These are phyloP conservation scores for Drosophila ogumai DNA, from an alignment of 1,140 invertebrate species.

Conservation along the genomic window DNA sequence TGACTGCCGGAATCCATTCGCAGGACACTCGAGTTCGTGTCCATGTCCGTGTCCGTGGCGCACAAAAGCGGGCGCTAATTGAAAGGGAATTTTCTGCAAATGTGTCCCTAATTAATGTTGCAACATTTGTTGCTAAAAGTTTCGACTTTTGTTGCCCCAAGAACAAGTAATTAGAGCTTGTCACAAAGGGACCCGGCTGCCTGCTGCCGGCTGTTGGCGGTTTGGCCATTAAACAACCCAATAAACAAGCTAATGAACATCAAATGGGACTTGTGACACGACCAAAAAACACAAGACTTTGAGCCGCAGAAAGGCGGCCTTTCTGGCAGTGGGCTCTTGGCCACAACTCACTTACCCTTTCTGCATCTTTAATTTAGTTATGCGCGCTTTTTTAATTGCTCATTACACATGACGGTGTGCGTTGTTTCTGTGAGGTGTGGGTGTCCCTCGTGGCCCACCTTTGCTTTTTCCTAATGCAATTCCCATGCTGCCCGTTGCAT, in stretches of 20 bases:
- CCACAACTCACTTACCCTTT: slow-evolving; percentile 7
- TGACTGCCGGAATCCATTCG: slow-evolving; percentile 20
- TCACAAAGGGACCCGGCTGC: slow-evolving; percentile 36
- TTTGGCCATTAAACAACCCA: slow-evolving; percentile 44
- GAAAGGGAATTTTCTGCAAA: slow-evolving; percentile 64
- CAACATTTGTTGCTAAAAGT: slow-evolving; percentile 56
- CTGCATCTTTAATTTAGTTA: slow-evolving; percentile 68
- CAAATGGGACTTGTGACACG: slow-evolving; percentile 26
- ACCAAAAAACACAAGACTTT: slow-evolving; percentile 7
- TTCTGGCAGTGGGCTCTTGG: slow-evolving; percentile 30
- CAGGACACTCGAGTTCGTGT: slow-evolving; percentile 18
- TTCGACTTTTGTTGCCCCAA: slow-evolving; percentile 37
- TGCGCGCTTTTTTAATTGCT: slow-evolving; percentile 68
- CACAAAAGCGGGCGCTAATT: slow-evolving; percentile 56
- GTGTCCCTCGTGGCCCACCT: slow-evolving; percentile 1
- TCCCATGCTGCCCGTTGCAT: slow-evolving; percentile 59
- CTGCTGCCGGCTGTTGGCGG: slow-evolving; percentile 16
- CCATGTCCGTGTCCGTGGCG: neutral
- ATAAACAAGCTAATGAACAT: slow-evolving; percentile 47
- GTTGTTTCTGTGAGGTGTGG: slow-evolving; percentile 14
- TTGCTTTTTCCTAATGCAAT: slow-evolving; percentile 65
- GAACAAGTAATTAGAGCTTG: slow-evolving; percentile 71
- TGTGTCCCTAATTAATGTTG: slow-evolving; percentile 68
- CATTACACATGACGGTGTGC: slow-evolving; percentile 34
- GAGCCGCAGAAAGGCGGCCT: slow-evolving; percentile 17